Evolutionary conservation across 1,140 invertebrate species (phyloP).

Genomic region (Campoletis sonorensis): DNA sequence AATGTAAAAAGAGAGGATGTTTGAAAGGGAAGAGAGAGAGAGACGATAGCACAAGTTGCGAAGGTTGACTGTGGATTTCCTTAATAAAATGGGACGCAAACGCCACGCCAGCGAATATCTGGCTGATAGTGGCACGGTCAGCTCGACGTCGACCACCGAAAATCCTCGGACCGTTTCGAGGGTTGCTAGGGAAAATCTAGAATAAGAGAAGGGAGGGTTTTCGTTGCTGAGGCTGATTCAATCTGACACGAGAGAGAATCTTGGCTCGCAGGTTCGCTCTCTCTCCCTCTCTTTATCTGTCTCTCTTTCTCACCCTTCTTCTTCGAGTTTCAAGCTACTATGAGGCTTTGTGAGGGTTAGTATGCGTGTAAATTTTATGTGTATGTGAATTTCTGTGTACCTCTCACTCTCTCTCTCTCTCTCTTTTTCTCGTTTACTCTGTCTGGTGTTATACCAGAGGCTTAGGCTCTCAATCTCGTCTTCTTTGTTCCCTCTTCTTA

Average conservation of each 20-base stretch:
- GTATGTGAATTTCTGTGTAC: neutral
- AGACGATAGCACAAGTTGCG: slow-evolving; percentile 49
- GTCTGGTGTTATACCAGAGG: slow-evolving; percentile 13
- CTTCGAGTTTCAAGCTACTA: too few species aligned
- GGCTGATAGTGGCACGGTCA: slow-evolving; percentile 71
- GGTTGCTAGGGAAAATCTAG: slow-evolving; percentile 58
- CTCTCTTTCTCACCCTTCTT: too few species aligned
- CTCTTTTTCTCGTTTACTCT: too few species aligned
- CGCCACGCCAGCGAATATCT: slow-evolving; percentile 72
- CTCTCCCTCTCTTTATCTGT: slow-evolving; percentile 25
- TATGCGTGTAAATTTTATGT: neutral
- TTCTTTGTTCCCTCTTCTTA: neutral
- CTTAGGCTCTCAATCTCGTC: slow-evolving; percentile 20
- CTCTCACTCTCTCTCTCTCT: neutral
- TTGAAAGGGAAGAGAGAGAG: slow-evolving; percentile 8
- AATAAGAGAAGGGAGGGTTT: slow-evolving; percentile 54
- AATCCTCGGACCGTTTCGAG: slow-evolving; percentile 49
- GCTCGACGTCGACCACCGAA: slow-evolving; percentile 63
- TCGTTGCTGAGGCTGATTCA: slow-evolving; percentile 72
- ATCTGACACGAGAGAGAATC: slow-evolving; percentile 61
- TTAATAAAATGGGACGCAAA: slow-evolving; percentile 74
- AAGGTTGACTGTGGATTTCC: slow-evolving; percentile 63
- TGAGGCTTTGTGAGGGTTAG: neutral
- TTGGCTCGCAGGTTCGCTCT: slow-evolving; percentile 11
- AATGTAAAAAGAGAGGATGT: slow-evolving; percentile 36